Evolutionary conservation across 2,113 vertebrate genomes (phyloP).

Genomic region (Drymodes brunneopygia): DNA sequence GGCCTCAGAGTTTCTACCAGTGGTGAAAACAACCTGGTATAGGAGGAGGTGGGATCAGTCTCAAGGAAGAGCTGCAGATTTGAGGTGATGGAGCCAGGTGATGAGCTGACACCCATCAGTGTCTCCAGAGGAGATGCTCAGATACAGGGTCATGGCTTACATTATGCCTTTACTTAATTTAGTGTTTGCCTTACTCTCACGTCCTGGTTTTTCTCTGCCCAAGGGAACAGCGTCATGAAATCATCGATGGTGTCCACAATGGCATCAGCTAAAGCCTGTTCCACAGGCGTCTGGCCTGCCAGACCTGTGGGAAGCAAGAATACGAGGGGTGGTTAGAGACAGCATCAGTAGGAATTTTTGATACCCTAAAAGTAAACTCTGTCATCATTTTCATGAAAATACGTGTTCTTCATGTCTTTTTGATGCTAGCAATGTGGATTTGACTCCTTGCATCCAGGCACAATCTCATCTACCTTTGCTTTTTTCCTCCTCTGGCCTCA

Average conservation of each 20-base stretch:
- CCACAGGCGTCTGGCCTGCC: slow-evolving; percentile 70
- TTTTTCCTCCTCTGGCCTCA: not conserved
- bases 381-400: not conserved
- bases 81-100: not conserved
- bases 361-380: not conserved
- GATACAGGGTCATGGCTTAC: not conserved
- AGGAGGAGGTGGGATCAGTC: not conserved
- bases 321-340: not conserved
- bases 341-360: not conserved
- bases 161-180: not conserved
- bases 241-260: slow-evolving; percentile 77
- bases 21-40: not conserved
- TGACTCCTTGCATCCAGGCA: not conserved
- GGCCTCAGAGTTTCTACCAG: not conserved
- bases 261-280: slow-evolving; percentile 73
- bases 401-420: not conserved
- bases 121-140: not conserved
- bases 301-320: slow-evolving; percentile 58
- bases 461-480: not conserved
- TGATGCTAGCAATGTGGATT: not conserved
- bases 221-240: slow-evolving; percentile 74
- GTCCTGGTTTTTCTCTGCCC: slow-evolving; percentile 71
- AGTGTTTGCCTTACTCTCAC: slow-evolving; percentile 62
- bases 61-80: not conserved
- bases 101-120: rapidly evolving